Percentiles rank a stretch among this genome's conserved stretches.
phyloP scores from a whole-genome alignment of 2,797 vertebrate species.

The Melanotaenia maccullochi region DNA sequence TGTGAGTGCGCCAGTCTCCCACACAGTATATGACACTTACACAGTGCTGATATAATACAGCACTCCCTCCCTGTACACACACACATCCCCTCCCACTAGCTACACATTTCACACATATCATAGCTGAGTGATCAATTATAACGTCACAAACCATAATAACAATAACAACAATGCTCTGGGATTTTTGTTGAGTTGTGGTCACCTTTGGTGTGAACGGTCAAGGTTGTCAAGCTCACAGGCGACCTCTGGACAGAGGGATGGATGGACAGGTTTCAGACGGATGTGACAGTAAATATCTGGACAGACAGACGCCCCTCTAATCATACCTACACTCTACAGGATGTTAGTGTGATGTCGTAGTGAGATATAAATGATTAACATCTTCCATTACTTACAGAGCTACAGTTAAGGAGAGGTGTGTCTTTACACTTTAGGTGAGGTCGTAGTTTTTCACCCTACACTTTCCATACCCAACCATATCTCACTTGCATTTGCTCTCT shows the following conservation, averaged over 20 bases:
- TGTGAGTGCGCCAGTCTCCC: slow-evolving; percentile 61
- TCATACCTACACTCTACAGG: slow-evolving; percentile 43
- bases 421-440: slow-evolving; percentile 45
- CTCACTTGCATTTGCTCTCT: slow-evolving; percentile 57
- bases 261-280: slow-evolving; percentile 52
- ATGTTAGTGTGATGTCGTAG: slow-evolving; percentile 36
- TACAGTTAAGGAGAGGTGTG: slow-evolving; percentile 49
- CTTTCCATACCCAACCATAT: slow-evolving; percentile 2
- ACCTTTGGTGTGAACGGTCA: slow-evolving; percentile 81
- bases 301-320: slow-evolving; percentile 66
- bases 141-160: slow-evolving; percentile 64
- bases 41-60: slow-evolving; percentile 47
- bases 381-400: slow-evolving; percentile 30
- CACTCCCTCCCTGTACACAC: slow-evolving; percentile 18
- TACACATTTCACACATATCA: slow-evolving; percentile 67
- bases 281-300: slow-evolving; percentile 57
- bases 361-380: slow-evolving; percentile 21
- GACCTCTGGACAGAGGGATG: slow-evolving; percentile 63
- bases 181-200: slow-evolving; percentile 68
- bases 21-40: slow-evolving; percentile 53
- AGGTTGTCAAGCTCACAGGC: slow-evolving; percentile 59
- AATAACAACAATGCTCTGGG: slow-evolving; percentile 64
- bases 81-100: slow-evolving; percentile 40
- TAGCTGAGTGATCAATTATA: slow-evolving; percentile 69
- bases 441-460: slow-evolving; percentile 16